phyloP scores from a whole-genome alignment of 2,888 invertebrate species.

The Heteromurus nitidus region DNA sequence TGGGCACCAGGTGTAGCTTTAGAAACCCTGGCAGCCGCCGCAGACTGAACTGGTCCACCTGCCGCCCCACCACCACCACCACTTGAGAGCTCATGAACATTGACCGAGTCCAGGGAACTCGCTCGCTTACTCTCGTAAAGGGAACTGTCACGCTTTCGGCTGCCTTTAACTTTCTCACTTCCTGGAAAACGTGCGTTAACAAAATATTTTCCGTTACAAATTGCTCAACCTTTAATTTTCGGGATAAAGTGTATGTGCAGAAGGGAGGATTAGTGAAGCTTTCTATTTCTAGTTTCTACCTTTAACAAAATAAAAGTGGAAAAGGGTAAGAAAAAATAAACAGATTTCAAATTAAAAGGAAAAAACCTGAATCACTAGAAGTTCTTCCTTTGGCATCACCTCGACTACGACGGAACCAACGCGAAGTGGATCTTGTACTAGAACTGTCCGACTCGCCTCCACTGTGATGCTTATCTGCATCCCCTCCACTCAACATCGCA shows the following conservation, averaged over 20 bases:
- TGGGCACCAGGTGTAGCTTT: slow-evolving; percentile 56
- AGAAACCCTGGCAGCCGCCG: slow-evolving; percentile 33
- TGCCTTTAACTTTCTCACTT: slow-evolving; percentile 70
- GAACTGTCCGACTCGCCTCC: slow-evolving; percentile 66
- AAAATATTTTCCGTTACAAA: too few relatives aligned
- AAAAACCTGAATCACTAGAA: slow-evolving; percentile 72
- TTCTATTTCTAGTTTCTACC: too few relatives aligned
- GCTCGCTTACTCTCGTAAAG: slow-evolving; percentile 68
- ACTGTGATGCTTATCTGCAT: slow-evolving; percentile 58
- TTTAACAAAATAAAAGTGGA: too few relatives aligned
- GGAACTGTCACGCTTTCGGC: slow-evolving; percentile 59
- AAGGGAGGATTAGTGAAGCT: too few relatives aligned
- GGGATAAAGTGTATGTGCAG: too few relatives aligned
- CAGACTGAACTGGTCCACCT: slow-evolving; percentile 75
- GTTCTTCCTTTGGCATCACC: slow-evolving; percentile 71
- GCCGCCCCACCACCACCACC: slow-evolving; percentile 18
- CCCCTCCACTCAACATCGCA: not conserved
- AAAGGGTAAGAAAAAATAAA: not conserved
- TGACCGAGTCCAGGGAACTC: slow-evolving; percentile 72
- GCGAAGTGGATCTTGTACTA: slow-evolving; percentile 70
- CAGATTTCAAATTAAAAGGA: not conserved
- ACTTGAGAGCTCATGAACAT: slow-evolving; percentile 38
- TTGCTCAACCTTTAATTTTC: too few relatives aligned
- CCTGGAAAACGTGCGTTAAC: slow-evolving; percentile 47
- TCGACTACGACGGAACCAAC: slow-evolving; percentile 72